Base-by-base conservation (phyloP, 2,113 vertebrate species). In the Gracilinanus agilis region DNA sequence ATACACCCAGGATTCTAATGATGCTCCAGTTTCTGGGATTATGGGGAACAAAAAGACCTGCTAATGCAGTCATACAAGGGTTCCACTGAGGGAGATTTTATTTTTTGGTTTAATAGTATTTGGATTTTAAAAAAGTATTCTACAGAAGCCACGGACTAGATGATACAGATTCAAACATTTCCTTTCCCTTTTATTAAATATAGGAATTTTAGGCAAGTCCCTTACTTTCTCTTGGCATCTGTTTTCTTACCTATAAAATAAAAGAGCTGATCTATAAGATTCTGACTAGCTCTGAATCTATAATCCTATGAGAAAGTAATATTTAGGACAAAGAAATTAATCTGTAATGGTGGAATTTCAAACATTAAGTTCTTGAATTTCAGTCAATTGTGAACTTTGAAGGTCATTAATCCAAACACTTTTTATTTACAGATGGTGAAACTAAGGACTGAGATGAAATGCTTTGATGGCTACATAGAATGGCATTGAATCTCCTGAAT, bases 191-290 rank as follows among this genome's bases (percentile, higher is more conserved):
- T 95, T 75, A 53, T 13, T 53, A 8, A 7, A 9, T 95, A 8
- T 10, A 1, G 93, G 24, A 13, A 54, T 3, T 8, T 53, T 58
- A 55, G 25, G 0, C 21, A 93, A 21, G 12, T 53, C 55, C 7
- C 53, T 96, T 4, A 3, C 44, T 95, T 90, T 94, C 53, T 94
- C 23, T 55, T 21, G 91, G 1, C 23, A 25, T 92, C 67, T 40
- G 7, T 91, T 93, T 92, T 25, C 21, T 92, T 12, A 40, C 58
- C 93, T 95, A 34, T 93, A 92, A 88, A 95, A 34, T 49, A 49
- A 49, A n/a, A 6, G 27, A 12, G 10, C 58, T 90, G 92, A 16
- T 54, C 40, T 83, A 5, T 83, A 40, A 21, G n/a, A 83, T 83
- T 83, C 67, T 7, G 21, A 40, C 5, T 83, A 83, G 7, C 67